Evolutionary conservation across 2,797 vertebrate species (phyloP).

Genomic region (Psittacula echo): DNA sequence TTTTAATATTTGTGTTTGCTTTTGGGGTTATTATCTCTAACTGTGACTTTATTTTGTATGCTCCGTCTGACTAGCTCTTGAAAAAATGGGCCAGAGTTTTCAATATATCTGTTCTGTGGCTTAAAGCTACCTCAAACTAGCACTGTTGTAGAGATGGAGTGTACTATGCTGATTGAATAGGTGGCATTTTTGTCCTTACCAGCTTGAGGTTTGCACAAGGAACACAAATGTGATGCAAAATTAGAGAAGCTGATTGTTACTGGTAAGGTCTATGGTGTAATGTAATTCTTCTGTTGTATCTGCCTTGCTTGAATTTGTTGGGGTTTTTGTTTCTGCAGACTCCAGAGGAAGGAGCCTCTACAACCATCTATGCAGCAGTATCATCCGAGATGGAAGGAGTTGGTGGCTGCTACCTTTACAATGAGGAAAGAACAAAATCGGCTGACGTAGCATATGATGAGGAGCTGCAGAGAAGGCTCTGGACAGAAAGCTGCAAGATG

Average conservation of each 20-base stretch:
- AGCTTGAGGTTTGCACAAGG: background rate
- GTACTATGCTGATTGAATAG: background rate
- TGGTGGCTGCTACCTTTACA: constrained; percentile 88
- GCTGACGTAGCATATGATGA: constrained; percentile 78
- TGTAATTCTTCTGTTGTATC: background rate
- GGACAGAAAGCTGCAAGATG: constrained; percentile 86
- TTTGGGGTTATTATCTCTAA: background rate
- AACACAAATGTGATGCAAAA: background rate
- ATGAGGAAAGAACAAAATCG: constrained; percentile 83
- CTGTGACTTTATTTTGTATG: background rate
- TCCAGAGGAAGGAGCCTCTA: constrained; percentile 89
- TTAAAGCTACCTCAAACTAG: background rate
- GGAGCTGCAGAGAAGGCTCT: constrained; percentile 84
- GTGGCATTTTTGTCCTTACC: background rate
- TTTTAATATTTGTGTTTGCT: background rate
- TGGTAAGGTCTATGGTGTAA: background rate
- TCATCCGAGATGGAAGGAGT: constrained; percentile 84
- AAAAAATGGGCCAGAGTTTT: constrained; percentile 26
- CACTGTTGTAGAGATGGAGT: background rate
- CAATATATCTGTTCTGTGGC: background rate
- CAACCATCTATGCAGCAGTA: constrained; percentile 80
- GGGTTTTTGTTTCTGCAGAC: constrained; percentile 74
- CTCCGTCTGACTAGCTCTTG: background rate
- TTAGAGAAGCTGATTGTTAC: background rate
- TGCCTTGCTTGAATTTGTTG: background rate